Percentiles rank a stretch among this genome's conserved stretches.
Evolutionary conservation across 2,888 invertebrate species (phyloP).

Genomic region (Andrena dorsata): DNA sequence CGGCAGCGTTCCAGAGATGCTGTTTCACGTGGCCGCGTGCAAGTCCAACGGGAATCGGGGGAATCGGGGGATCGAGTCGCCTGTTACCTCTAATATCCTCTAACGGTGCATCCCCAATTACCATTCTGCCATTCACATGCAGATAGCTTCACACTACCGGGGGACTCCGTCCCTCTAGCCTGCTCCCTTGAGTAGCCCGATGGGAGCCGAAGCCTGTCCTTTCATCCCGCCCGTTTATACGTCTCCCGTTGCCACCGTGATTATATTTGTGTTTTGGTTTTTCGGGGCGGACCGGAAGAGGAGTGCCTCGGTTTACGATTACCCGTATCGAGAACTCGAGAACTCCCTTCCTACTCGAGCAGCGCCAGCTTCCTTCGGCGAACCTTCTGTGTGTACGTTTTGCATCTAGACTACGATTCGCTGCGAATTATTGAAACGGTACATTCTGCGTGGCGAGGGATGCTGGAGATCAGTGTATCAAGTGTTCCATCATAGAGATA

Average conservation of each 20-base stretch:
- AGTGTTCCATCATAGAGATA: too few species aligned
- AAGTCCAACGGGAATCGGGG: conserved; percentile 50
- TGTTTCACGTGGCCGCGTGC: conserved; percentile 59
- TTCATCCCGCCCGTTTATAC: conserved; percentile 50
- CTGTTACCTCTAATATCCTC: conserved; percentile 75
- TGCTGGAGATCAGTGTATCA: too few species aligned
- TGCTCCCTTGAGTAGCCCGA: conserved; percentile 76
- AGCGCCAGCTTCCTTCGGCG: too few species aligned
- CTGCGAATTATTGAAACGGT: too few species aligned
- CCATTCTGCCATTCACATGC: conserved; percentile 83
- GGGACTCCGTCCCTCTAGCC: conserved; percentile 55
- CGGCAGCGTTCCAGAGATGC: conserved; percentile 63
- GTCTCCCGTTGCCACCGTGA: conserved; percentile 47
- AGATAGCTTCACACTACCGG: conserved; percentile 80
- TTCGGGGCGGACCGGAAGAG: conserved; percentile 82
- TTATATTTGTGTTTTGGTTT: conserved; percentile 84
- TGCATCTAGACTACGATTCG: background rate
- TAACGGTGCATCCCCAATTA: conserved; percentile 83
- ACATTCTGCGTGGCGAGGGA: too few species aligned
- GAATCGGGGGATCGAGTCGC: conserved; percentile 47
- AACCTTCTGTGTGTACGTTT: too few species aligned
- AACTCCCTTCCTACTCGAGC: conserved; percentile 58
- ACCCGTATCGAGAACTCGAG: conserved; percentile 74
- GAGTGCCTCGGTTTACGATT: conserved; percentile 75
- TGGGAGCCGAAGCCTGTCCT: conserved; percentile 65